Evolutionary conservation across 2,888 invertebrate species (phyloP).

Genomic region (Conistra vaccinii): DNA sequence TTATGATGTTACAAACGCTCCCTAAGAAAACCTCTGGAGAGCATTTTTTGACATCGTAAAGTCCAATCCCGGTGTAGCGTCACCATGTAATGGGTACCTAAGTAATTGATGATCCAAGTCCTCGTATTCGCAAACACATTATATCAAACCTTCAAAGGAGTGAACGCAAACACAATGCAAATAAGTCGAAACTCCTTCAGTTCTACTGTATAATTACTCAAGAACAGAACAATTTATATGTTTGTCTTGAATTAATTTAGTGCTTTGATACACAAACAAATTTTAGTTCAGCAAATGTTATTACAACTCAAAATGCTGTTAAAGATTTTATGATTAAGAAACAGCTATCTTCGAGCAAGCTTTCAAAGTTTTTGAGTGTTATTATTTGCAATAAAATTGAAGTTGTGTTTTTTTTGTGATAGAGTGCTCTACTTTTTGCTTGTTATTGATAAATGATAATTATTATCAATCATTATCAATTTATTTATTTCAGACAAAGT

Average conservation of each 20-base stretch:
- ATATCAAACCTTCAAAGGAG: constrained; percentile 23
- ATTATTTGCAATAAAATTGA: neutral
- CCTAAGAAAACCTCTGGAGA: neutral
- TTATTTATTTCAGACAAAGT: too few relatives aligned
- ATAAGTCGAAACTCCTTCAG: constrained; percentile 21
- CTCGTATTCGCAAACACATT: constrained; percentile 6
- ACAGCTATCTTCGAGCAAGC: neutral
- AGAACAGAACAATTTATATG: constrained; percentile 33
- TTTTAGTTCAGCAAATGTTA: constrained; percentile 30
- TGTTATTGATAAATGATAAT: too few relatives aligned
- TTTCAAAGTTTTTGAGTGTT: constrained; percentile 1
- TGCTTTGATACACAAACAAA: constrained; percentile 39
- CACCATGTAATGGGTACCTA: neutral
- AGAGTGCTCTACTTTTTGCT: neutral
- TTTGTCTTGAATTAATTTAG: constrained; percentile 42
- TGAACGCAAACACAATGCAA: constrained; percentile 37
- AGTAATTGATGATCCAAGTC: constrained; percentile 3
- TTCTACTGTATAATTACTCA: constrained; percentile 31
- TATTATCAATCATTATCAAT: too few relatives aligned
- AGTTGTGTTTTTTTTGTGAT: neutral
- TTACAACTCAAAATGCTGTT: constrained; percentile 24
- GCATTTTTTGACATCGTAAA: neutral
- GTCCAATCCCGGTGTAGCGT: neutral
- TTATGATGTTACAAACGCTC: neutral
- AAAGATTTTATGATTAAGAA: constrained; percentile 27